phyloP scores from a whole-genome alignment of 1,140 invertebrate species.

The Homarus americanus region DNA sequence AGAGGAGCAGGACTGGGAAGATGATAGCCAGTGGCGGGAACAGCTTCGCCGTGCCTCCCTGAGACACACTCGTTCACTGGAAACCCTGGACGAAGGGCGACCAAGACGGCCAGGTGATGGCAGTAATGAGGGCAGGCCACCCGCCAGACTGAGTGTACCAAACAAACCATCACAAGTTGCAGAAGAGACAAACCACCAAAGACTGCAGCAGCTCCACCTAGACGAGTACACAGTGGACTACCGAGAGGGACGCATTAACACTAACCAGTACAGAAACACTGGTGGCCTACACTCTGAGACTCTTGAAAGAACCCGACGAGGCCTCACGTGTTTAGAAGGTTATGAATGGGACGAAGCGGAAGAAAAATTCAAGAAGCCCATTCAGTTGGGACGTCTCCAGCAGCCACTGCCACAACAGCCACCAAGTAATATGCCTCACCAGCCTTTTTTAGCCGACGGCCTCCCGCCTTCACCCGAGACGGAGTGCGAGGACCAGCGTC shows the following conservation, averaged over 20 bases:
- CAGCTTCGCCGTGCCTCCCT: slow-evolving; percentile 87
- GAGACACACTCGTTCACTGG: slow-evolving; percentile 83
- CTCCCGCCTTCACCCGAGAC: slow-evolving; percentile 83
- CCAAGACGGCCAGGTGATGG: slow-evolving; percentile 66
- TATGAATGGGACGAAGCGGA: slow-evolving; percentile 80
- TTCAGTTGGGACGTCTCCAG: slow-evolving; percentile 28
- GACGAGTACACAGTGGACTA: slow-evolving; percentile 75
- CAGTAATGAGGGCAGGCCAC: slow-evolving; percentile 76
- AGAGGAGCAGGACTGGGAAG: slow-evolving; percentile 88
- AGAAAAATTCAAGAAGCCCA: slow-evolving; percentile 76
- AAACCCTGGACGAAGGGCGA: slow-evolving; percentile 75
- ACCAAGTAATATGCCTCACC: slow-evolving; percentile 59
- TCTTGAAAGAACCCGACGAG: slow-evolving; percentile 75
- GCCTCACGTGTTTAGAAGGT: slow-evolving; percentile 77
- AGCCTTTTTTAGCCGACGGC: slow-evolving; percentile 82
- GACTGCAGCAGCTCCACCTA: slow-evolving; percentile 77
- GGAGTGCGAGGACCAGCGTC: slow-evolving; percentile 89
- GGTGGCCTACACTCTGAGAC: slow-evolving; percentile 76
- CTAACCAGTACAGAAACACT: slow-evolving; percentile 68
- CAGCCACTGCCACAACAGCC: slow-evolving; percentile 32
- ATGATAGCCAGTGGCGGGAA: slow-evolving; percentile 89
- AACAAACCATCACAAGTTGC: slow-evolving; percentile 47
- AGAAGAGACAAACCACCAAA: slow-evolving; percentile 43
- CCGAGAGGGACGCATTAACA: slow-evolving; percentile 62
- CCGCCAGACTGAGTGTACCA: slow-evolving; percentile 81